A percentile compares a stretch with the other conserved stretches of the same genome.
These are phyloP conservation scores for Hylyphantes graminicola DNA, from an alignment of 1,140 invertebrate genomes.

Conservation along the genomic window DNA sequence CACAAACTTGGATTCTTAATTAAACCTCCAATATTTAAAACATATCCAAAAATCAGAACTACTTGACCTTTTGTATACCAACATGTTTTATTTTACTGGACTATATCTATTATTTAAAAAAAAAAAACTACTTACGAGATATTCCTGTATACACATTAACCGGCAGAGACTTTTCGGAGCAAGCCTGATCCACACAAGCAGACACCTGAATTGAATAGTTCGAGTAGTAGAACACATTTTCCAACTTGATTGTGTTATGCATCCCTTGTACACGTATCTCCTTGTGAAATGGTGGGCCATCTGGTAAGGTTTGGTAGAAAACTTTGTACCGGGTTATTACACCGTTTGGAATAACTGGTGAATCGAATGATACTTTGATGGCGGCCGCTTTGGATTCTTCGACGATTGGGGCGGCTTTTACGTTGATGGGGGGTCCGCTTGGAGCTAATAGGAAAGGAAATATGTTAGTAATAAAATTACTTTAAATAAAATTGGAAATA, in stretches of 20 bases:
- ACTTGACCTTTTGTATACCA: too few relatives aligned
- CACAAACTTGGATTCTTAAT: too few relatives aligned
- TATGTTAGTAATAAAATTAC: not conserved
- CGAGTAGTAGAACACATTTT: constrained; percentile 17
- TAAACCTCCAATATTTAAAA: too few relatives aligned
- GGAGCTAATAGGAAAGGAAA: constrained; percentile 40
- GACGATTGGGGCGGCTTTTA: not conserved
- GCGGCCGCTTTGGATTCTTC: not conserved
- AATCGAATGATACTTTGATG: constrained; percentile 27
- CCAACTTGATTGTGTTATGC: not conserved
- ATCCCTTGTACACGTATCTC: constrained; percentile 1
- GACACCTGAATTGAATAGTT: constrained; percentile 51
- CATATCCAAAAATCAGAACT: too few relatives aligned
- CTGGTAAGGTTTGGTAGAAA: constrained; percentile 1
- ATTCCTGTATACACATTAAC: constrained; percentile 43
- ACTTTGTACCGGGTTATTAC: constrained; percentile 33
- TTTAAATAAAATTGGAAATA: not conserved
- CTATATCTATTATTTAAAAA: too few relatives aligned
- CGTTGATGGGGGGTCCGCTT: constrained; percentile 37
- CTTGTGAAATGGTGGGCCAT: not conserved
- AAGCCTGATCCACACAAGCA: constrained; percentile 45
- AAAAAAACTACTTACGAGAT: constrained; percentile 17
- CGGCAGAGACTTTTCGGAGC: constrained; percentile 16
- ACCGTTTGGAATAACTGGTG: constrained; percentile 44
- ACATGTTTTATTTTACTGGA: too few relatives aligned